phyloP scores from a whole-genome alignment of 2,888 invertebrate species.

The Drosophila histrio region DNA sequence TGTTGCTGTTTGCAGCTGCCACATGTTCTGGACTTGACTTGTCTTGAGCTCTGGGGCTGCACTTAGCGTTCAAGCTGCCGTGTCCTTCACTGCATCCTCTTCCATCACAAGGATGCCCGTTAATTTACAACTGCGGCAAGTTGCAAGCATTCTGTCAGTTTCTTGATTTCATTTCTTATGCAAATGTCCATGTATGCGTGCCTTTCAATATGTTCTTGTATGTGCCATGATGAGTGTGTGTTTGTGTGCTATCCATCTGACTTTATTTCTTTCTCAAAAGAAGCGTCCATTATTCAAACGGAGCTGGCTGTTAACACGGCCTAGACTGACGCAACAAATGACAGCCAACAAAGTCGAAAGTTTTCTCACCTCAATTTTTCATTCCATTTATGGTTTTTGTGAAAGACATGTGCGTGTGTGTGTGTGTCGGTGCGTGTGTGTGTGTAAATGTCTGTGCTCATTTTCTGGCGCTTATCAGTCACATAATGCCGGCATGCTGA shows the following conservation, averaged over 20 bases:
- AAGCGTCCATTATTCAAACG: constrained; percentile 48
- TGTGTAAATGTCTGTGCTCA: constrained; percentile 33
- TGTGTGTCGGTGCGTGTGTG: constrained; percentile 17
- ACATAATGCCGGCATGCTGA: constrained; percentile 76
- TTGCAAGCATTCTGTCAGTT: constrained; percentile 23
- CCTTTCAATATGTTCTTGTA: background rate
- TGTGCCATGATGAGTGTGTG: constrained; percentile 9
- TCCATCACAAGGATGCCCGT: background rate
- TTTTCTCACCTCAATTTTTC: constrained; percentile 78
- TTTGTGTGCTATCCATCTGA: constrained; percentile 19
- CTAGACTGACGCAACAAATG: constrained; percentile 63
- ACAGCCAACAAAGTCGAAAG: constrained; percentile 62
- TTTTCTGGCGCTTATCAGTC: constrained; percentile 73
- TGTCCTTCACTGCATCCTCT: constrained; percentile 26
- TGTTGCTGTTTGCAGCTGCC: constrained; percentile 13
- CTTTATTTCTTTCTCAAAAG: constrained; percentile 32
- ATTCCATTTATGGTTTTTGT: constrained; percentile 68
- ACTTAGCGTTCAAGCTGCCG: constrained; percentile 56
- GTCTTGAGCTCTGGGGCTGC: constrained; percentile 19
- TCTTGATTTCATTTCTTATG: constrained; percentile 76
- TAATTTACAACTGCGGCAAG: constrained; percentile 64
- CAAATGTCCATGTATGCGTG: constrained; percentile 36
- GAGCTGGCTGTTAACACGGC: constrained; percentile 33
- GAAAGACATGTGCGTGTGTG: constrained; percentile 9
- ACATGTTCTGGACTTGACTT: constrained; percentile 26